Evolutionary conservation across 2,797 vertebrate genomes (phyloP), one percentile per base, ranked within the genome.

Genomic region (Acanthornis magna): DNA sequence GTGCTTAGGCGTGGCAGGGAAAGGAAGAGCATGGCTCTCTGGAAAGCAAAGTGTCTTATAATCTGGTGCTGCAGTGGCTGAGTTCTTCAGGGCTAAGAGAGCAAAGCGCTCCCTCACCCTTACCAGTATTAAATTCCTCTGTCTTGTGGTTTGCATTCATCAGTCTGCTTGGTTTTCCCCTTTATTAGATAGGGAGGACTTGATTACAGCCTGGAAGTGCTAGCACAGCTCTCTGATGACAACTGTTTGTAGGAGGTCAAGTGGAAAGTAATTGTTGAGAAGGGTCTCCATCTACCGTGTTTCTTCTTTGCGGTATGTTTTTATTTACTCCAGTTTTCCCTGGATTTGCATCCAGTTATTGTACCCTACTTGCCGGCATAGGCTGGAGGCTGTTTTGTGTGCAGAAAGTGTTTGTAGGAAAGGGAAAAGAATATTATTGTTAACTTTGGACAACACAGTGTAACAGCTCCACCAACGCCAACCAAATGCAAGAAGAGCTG

Each of bases 311-410:
- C 3, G 5, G 5, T 22, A 2, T 29, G 20, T 65, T 82, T 85
- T 66, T 13, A 26, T 67, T 74, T 89, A 61, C 13, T 17, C 45
- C 29, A 25, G 4, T 75, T 74, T 70, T 78, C 43, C 23, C 21
- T 72, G 58, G 55, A 40, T 74, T 89, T 83, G 23, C 76, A 48
- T 80, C 43, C 38, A 54, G 8, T 19, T 79, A 1, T 58, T 66
- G 13, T 7, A 42, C 10, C 9, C 10, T 61, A 11, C 47, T 34
- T 55, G 19, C n/a, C n/a, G 55, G 17, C 0, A 0, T 53, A 66
- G 70, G 40, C 43, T 78, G 43, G 32, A 77, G 47, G 50, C 47
- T 88, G 42, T 54, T 76, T 72, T 70, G 34, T 50, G 34, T 21
- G 40, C n/a, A 68, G 63, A 71, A 82, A 45, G 30, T 25, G 42